Evolutionary conservation across 2,113 vertebrate genomes (phyloP), one percentile per base, ranked within the genome.

Genomic region (Tachysurus fulvidraco): DNA sequence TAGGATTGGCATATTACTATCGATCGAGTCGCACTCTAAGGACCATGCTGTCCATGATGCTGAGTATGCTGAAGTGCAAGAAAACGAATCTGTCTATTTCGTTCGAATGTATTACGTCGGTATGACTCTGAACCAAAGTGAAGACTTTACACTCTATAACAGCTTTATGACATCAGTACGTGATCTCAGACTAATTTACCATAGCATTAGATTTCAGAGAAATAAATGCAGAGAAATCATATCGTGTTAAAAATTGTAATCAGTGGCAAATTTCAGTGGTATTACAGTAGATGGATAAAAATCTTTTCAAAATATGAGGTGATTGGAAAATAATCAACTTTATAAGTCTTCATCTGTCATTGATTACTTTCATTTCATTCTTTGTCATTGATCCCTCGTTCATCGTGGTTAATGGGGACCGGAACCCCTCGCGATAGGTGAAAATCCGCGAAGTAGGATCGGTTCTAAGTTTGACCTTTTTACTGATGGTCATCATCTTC

Each of bases 1-100:
- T 91, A 92, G 90, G 92, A 94, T 94, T 93, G 92, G 92, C 93
- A 93, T 92, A 94, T 92, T 92, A 91, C 91, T 94, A 95, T 95
- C 94, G 94, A 95, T 95, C 93, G 36, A 84, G 76, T 73, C 88
- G 86, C 92, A 91, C 65, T 89, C 88, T 91, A 88, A 91, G 90
- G 91, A 90, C 92, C 91, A 89, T 89, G 91, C 90, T 90, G 92
- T 93, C 92, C 90, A 93, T 93, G 90, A 93, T 92, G 36, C 92
- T 44, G 14, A 69, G 28, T 30, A 30, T 91, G 69, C 67, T 30
- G 54, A 74, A 44, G 54, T 74, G 12, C 36, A 9, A 2, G 50
- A 6, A 50, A 50, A 76, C 12, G 57, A 73, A 4, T 28, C 88
- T 54, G 82, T 83, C 93, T 93, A 91, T 94, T 85, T 62, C 21